Base-by-base conservation (phyloP, 2,113 vertebrate species). In the Myocastor coypus region DNA sequence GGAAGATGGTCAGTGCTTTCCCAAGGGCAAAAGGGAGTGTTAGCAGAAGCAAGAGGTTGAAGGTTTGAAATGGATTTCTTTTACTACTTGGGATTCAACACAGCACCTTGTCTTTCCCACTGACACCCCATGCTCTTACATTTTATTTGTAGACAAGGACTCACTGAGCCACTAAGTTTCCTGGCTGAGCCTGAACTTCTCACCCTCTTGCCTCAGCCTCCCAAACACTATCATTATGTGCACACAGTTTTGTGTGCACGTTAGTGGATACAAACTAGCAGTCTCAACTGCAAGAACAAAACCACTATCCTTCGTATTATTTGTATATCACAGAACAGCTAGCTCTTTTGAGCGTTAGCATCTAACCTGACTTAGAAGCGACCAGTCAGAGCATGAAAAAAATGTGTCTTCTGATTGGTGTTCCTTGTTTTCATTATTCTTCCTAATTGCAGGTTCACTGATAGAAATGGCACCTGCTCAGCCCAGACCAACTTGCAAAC, bases 1-100 rank as follows among this genome's bases (percentile, higher is more conserved):
- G 1, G 11, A 32, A 1, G 30, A 42, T 7, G 17, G 12, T 0
- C 16, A 63, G 4, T 22, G 5, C 1, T 22, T 42, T 0, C 5
- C 37, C 32, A 63, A 42, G 40, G 6, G 7, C n/a, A 32, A 20
- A 80, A 20, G 42, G 19, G 19, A 61, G 84, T 16, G 9, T 37
- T 83, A 66, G 14, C 10, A 80, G 17, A 95, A 37, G 4, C 8
- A 55, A 55, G 2, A 40, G 12, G 22, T 20, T 55, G 4, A 87
- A 17, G 85, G 46, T 37, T 11, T 6, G 14, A 14, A 24, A 55
- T 7, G 24, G 69, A 11, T 0, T 42, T 37, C 55, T 37, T 30
- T 1, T 42, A 77, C 13, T 30, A 28, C 26, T 28, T 17, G 26
- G 13, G 11, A 17, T 14, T 77, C 13, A 46, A 50, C 42, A 46